phyloP scores from a whole-genome alignment of 2,888 invertebrate species.

The Mamestra brassicae region DNA sequence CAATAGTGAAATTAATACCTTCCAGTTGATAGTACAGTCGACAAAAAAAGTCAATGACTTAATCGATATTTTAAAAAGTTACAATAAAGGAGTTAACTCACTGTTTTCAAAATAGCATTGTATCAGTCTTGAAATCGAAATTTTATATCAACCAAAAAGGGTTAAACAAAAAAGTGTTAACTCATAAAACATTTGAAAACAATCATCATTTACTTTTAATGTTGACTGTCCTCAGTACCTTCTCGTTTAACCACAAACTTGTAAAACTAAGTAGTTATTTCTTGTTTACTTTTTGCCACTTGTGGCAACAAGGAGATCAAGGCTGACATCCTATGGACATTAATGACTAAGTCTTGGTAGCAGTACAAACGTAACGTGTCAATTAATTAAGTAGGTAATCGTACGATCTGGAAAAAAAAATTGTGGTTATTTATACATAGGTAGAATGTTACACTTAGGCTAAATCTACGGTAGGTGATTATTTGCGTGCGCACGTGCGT shows the following conservation, averaged over 20 bases:
- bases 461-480: neutral
- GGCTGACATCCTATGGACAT: slow-evolving; percentile 5
- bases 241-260: slow-evolving; percentile 24
- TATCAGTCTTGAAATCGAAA: neutral
- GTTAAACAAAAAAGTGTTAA: neutral
- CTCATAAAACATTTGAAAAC: neutral
- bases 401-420: neutral
- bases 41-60: slow-evolving; percentile 6
- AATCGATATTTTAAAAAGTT: neutral
- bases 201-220: neutral
- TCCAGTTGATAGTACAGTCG: slow-evolving; percentile 17
- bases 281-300: slow-evolving; percentile 30
- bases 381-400: neutral
- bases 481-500: too few relatives aligned
- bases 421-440: neutral
- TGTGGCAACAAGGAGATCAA: slow-evolving; percentile 40
- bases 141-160: neutral
- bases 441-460: neutral
- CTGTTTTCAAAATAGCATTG: neutral
- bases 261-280: slow-evolving; percentile 15
- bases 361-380: neutral
- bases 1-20: slow-evolving; percentile 38
- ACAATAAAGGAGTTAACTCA: neutral
- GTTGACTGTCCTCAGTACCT: neutral
- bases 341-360: slow-evolving; percentile 4